Conservation (phyloP, 1,140 invertebrate genomes). For the Pentalonia nigronervosa region DNA sequence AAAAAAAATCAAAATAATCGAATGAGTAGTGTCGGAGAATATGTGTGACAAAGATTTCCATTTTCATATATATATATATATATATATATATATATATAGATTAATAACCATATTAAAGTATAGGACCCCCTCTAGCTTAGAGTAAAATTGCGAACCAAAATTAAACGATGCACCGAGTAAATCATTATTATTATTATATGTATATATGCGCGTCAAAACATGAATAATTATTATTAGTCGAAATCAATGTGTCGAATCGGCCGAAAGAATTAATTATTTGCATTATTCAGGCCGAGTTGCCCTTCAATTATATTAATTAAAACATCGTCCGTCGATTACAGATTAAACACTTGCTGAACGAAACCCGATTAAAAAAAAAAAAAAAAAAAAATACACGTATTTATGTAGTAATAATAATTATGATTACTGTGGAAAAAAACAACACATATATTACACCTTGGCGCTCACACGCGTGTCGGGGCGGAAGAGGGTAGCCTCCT, state of each 20-base stretch:
- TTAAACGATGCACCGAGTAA: background rate
- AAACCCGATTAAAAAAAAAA: slow-evolving; percentile 30
- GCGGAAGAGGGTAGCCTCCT: slow-evolving; percentile 26
- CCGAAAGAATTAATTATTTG: background rate
- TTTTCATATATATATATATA: no score
- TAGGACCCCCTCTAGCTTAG: background rate
- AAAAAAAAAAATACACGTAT: no score
- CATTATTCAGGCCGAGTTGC: background rate
- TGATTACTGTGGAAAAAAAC: background rate
- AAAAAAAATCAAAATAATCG: no score
- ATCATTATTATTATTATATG: background rate
- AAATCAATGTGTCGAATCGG: slow-evolving; percentile 17
- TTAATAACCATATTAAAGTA: background rate
- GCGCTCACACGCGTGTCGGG: background rate
- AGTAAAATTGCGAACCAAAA: background rate
- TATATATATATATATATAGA: no score
- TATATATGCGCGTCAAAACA: background rate
- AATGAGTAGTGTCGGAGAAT: no score
- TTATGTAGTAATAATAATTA: background rate
- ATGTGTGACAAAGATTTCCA: no score
- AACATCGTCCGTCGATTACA: slow-evolving; percentile 21
- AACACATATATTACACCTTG: background rate
- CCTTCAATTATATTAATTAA: slow-evolving; percentile 25
- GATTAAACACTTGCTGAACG: slow-evolving; percentile 10
- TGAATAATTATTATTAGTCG: background rate